Conservation (phyloP, 2,797 vertebrate species). For the Helicolenus hilgendorfi region DNA sequence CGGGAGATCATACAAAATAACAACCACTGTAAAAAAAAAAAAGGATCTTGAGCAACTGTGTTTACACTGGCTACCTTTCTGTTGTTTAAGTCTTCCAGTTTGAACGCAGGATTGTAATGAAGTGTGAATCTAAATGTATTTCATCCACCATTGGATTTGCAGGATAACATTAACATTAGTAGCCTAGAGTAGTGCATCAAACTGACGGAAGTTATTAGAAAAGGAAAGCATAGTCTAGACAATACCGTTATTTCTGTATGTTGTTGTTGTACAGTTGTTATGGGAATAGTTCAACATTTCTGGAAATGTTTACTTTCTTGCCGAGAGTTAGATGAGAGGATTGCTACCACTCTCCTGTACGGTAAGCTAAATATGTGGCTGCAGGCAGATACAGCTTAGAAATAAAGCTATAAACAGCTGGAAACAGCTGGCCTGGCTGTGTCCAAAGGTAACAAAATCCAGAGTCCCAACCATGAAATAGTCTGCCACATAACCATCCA, state of each 20-base stretch:
- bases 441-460: neutral
- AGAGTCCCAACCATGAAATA: neutral
- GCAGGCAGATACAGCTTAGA: neutral
- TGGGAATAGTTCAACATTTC: no score
- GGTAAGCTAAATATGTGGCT: neutral
- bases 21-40: neutral
- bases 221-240: neutral
- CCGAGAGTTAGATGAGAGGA: neutral
- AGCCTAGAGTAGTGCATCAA: neutral
- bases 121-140: neutral
- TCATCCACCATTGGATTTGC: neutral
- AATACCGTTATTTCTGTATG: neutral
- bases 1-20: conserved; percentile 29
- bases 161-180: neutral
- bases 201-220: neutral
- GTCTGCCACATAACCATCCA: neutral
- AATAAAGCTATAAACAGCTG: neutral
- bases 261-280: neutral
- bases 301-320: neutral
- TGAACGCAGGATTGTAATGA: neutral
- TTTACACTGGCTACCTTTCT: conserved; percentile 8
- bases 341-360: neutral
- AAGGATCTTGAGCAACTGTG: neutral
- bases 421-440: neutral
- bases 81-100: neutral